Evolutionary conservation across 1,140 invertebrate species (phyloP).

Genomic region (Coptotermes formosanus): DNA sequence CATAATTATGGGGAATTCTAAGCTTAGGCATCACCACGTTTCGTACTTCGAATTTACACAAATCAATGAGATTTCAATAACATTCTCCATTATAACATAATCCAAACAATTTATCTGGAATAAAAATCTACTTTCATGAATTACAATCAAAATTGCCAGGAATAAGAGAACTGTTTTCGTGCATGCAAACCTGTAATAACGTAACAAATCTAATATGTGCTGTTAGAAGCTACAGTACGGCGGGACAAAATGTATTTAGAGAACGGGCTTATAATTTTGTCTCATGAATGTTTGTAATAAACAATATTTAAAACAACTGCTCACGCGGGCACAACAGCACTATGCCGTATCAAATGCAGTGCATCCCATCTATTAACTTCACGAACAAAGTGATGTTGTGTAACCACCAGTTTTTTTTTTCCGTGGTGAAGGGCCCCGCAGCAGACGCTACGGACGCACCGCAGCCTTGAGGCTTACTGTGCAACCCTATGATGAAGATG

Average conservation of each 20-base stretch:
- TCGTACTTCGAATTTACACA: neutral
- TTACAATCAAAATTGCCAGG: neutral
- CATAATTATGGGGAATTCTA: neutral
- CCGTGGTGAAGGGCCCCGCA: too few relatives aligned
- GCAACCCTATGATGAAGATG: too few relatives aligned
- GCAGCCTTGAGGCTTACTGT: too few relatives aligned
- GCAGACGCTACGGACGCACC: too few relatives aligned
- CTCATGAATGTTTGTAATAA: neutral
- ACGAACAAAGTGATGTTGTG: too few relatives aligned
- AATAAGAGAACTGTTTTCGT: neutral
- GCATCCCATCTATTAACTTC: too few relatives aligned
- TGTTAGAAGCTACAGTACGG: neutral
- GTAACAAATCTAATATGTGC: neutral
- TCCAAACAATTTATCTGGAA: neutral
- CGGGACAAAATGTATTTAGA: neutral
- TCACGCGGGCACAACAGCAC: too few relatives aligned
- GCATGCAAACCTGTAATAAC: neutral
- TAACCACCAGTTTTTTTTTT: too few relatives aligned
- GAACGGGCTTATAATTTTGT: neutral
- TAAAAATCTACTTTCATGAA: neutral
- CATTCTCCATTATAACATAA: neutral
- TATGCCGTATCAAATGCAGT: too few relatives aligned
- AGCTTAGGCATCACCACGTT: neutral
- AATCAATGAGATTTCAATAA: neutral
- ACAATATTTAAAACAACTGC: neutral